Evolutionary conservation across 2,113 vertebrate species (phyloP).

Genomic region (Crocuta crocuta): DNA sequence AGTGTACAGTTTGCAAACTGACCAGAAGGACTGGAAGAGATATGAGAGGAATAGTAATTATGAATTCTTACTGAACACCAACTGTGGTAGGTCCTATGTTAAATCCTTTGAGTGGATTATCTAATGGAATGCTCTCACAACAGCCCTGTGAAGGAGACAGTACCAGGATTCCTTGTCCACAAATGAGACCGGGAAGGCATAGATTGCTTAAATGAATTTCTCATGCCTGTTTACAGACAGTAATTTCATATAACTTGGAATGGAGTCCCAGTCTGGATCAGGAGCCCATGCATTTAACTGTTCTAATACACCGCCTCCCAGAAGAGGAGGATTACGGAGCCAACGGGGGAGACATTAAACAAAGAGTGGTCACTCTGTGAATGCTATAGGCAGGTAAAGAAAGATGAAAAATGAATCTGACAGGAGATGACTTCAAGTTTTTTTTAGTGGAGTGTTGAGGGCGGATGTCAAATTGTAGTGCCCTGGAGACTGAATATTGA

Average conservation of each 20-base stretch:
- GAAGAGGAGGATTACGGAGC: not conserved
- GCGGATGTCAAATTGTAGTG: not conserved
- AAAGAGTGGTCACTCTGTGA: not conserved
- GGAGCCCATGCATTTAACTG: not conserved
- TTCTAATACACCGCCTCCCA: not conserved
- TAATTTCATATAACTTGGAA: not conserved
- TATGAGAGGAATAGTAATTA: not conserved
- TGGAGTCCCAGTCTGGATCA: not conserved
- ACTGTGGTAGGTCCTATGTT: not conserved
- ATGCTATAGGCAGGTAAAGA: not conserved
- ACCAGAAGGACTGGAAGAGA: not conserved
- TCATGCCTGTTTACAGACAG: not conserved
- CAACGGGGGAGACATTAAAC: not conserved
- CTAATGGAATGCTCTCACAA: constrained; percentile 19
- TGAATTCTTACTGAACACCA: not conserved
- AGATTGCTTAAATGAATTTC: not conserved
- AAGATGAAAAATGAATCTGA: not conserved
- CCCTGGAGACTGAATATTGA: not conserved
- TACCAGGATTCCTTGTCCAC: not conserved
- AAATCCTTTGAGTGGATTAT: constrained; percentile 15
- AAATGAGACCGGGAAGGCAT: not conserved
- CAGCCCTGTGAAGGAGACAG: not conserved
- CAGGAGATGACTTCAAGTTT: not conserved
- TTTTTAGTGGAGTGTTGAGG: not conserved
- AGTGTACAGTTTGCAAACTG: not conserved